These are phyloP conservation scores for Rhizomys pruinosus DNA, from an alignment of 2,113 vertebrate species.

Conservation along the genomic window DNA sequence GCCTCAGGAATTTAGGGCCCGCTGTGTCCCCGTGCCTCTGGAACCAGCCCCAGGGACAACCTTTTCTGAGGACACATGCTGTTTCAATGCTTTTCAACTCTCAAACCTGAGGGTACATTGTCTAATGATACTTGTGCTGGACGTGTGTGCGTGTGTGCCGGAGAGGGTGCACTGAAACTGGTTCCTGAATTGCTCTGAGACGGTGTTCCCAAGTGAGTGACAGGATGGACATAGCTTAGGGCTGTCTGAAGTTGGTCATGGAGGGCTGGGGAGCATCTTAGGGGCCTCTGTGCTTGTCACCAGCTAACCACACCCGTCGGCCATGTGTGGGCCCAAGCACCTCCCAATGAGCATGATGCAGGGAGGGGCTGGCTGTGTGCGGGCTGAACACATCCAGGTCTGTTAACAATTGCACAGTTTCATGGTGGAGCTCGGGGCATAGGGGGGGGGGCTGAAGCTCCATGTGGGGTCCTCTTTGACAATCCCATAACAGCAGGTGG, in stretches of 20 bases:
- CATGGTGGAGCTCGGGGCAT: fast-evolving
- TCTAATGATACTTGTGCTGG: fast-evolving
- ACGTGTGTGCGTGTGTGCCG: background rate
- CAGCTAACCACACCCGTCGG: no score
- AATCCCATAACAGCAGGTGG: no score
- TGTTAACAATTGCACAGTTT: fast-evolving
- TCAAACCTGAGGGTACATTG: fast-evolving
- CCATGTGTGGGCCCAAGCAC: fast-evolving
- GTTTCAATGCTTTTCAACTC: background rate
- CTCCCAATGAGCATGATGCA: background rate
- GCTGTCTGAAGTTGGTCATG: background rate
- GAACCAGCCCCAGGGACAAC: background rate
- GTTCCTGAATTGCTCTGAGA: fast-evolving
- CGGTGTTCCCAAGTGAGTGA: fast-evolving
- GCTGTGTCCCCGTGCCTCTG: fast-evolving
- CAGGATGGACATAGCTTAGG: fast-evolving
- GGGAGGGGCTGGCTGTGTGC: fast-evolving
- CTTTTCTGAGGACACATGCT: fast-evolving
- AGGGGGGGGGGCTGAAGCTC: background rate
- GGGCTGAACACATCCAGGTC: fast-evolving
- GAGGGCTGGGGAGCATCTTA: fast-evolving
- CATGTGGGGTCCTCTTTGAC: fast-evolving
- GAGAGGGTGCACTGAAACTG: fast-evolving
- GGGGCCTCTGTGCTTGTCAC: background rate
- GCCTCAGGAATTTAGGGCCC: fast-evolving